Evolutionary conservation across 2,888 invertebrate genomes (phyloP), one percentile per base, ranked within the genome.

Genomic region (Athalia circularis): DNA sequence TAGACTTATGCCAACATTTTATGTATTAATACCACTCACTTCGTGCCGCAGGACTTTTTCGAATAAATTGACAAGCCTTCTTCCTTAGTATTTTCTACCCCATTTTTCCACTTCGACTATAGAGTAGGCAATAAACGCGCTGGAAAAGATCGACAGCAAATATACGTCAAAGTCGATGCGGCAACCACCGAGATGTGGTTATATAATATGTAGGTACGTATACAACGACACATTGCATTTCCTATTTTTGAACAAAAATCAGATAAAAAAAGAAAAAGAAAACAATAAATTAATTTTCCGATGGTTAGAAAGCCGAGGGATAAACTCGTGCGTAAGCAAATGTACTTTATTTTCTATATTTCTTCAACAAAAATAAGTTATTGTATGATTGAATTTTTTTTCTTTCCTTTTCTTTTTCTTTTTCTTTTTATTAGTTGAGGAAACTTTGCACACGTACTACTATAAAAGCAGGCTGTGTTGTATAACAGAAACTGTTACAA

Each of bases 1-100:
- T 29, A 29, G 79, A 80, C 29, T 29, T 83, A 82, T 82, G 80
- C 80, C 65, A 47, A 43, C 7, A 5, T 48, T 45, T 48, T 65
- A 48, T 65, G 48, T n/a, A 50, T 65, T 65, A 65, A 65, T 48
- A 7, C 65, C 65, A 13, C 48, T 65, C 48, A 61, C 9, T 9
- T 2, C 29, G 29, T n/a, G n/a, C 54, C 54, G 7, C 9, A 11
- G 54, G 54, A 11, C 9, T 54, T 54, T n/a, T 54, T n/a, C 54
- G 11, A n/a, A n/a, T n/a, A 54, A 54, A 54, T 54, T 54, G 54
- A 54, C 54, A 54, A n/a, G 11, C 54, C 54, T n/a, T 52, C 54
- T n/a, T 0, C 54, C 54, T 7, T n/a, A 29, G 29, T 29, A 29
- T n/a, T 6, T n/a, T 7, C 54, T 54, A 9, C 7, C 3, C 54